Base-by-base conservation (phyloP, 1,140 invertebrate species). In the Brachionus calyciflorus region DNA sequence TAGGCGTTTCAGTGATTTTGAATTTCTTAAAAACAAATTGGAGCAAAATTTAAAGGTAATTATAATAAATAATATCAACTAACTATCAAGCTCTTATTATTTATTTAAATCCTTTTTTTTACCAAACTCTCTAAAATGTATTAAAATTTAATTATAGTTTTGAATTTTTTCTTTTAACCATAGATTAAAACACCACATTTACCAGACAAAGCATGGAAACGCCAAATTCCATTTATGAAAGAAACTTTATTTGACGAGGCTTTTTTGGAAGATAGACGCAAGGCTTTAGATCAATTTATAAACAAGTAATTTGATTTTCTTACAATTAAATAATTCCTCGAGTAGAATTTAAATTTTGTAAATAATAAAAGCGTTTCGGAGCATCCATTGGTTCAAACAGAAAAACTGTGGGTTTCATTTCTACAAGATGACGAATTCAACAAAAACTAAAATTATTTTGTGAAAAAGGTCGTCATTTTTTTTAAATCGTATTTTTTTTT, bases 201-300 rank as follows among this genome's bases (percentile, higher is more conserved):
- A 79, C 97, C 97, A 24, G 94, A 95, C 9, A 99, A 99, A 89
- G 95, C 96, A 24, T 91, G 96, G 89, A 98, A 98, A 87, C 88
- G 94, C 83, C 96, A 98, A 84, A 89, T 99, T 85, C 96, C 97
- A 53, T 99, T 99, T 85, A 88, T 96, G 81, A 91, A 91, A 10
- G 96, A 99, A 85, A 96, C 99, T 89, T 96, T 99, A 81, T 99
- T 96, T 87, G 96, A 99, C 85, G 96, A 99, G 84, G 94, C 96
- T 81, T 99, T 99, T 86, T 98, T 99, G 82, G 97, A 99, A 87
- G 94, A 98, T 80, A 89, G 97, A 81, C 90, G 95, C 84, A 97
- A 97, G 90, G 94, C 94, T 77, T 87, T 99, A 78, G 96, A 99
- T 89, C 88, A 91, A 80, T 99, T 99, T 87, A 91, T 99, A 80